A percentile compares a stretch with the other conserved stretches of the same genome.
phyloP scores from a whole-genome alignment of 1,140 invertebrate species.

The Papilio aristodemus region DNA sequence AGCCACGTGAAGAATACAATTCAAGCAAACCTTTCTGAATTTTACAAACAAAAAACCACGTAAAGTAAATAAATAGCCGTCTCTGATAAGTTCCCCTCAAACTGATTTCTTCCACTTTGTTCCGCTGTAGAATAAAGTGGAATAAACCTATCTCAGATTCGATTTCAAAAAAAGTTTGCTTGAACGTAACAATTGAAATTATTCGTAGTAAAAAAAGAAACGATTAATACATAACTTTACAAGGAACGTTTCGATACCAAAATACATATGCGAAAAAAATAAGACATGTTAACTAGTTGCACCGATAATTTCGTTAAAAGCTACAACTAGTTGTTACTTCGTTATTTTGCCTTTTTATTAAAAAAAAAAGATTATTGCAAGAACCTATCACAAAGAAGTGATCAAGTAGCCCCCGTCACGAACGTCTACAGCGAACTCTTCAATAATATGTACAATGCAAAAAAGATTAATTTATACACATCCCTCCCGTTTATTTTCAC shows the following conservation, averaged over 20 bases:
- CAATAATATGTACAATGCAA: constrained; percentile 75
- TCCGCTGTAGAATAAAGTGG: background rate
- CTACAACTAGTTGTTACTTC: constrained; percentile 61
- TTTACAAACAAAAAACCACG: no score
- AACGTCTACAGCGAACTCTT: constrained; percentile 53
- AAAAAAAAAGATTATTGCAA: constrained; percentile 64
- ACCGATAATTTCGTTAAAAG: constrained; percentile 42
- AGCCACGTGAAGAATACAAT: background rate
- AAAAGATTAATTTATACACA: constrained; percentile 61
- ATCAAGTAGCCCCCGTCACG: constrained; percentile 46
- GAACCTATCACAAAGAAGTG: constrained; percentile 66
- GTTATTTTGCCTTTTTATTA: constrained; percentile 45
- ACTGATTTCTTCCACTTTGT: background rate
- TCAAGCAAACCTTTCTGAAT: background rate
- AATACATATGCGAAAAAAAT: constrained; percentile 41
- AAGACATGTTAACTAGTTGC: constrained; percentile 41
- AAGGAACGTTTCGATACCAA: constrained; percentile 11
- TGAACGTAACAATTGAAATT: background rate
- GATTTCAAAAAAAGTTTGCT: background rate
- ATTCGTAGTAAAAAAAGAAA: background rate
- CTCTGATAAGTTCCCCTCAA: no score
- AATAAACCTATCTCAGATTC: background rate
- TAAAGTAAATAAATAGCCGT: no score
- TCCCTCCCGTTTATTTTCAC: constrained; percentile 50
- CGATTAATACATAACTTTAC: background rate